phyloP scores from a whole-genome alignment of 2,797 vertebrate genomes.

The Lithobates sylvaticus region DNA sequence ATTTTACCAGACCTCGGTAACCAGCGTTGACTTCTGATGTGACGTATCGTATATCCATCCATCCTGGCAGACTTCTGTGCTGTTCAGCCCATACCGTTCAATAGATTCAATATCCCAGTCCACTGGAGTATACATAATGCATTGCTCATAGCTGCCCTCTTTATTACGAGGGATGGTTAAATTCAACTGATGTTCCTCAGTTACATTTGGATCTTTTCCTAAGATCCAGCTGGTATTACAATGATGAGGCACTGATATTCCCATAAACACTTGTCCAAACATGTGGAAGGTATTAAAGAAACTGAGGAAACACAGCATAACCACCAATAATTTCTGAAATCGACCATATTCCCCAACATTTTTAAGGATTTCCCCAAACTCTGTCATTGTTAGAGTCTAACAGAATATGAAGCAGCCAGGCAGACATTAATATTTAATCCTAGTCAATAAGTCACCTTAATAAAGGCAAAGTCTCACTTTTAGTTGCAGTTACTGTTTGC shows the following conservation, averaged over 20 bases:
- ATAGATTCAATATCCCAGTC: conserved; percentile 77
- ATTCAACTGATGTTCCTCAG: conserved; percentile 73
- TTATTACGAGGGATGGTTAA: conserved; percentile 80
- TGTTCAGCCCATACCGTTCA: conserved; percentile 76
- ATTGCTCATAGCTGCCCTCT: conserved; percentile 77
- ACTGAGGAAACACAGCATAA: conserved; percentile 74
- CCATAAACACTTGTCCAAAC: conserved; percentile 85
- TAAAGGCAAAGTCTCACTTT: conserved; percentile 51
- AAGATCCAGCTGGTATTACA: conserved; percentile 88
- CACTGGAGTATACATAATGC: conserved; percentile 84
- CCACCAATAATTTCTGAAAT: conserved; percentile 83
- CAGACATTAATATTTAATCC: conserved; percentile 76
- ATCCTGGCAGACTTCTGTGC: conserved; percentile 74
- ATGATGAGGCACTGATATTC: conserved; percentile 74
- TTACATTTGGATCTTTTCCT: conserved; percentile 76
- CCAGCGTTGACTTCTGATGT: conserved; percentile 68
- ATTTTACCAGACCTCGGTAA: conserved; percentile 79
- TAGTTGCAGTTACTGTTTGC: not conserved
- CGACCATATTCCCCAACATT: conserved; percentile 82
- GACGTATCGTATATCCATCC: conserved; percentile 80
- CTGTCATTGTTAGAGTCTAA: conserved; percentile 74
- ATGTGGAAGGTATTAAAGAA: conserved; percentile 78
- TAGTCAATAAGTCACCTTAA: not conserved
- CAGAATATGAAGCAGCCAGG: not conserved
- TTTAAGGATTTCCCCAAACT: conserved; percentile 76